Evolutionary conservation across 2,797 vertebrate genomes (phyloP).

Genomic region (Channa striata): DNA sequence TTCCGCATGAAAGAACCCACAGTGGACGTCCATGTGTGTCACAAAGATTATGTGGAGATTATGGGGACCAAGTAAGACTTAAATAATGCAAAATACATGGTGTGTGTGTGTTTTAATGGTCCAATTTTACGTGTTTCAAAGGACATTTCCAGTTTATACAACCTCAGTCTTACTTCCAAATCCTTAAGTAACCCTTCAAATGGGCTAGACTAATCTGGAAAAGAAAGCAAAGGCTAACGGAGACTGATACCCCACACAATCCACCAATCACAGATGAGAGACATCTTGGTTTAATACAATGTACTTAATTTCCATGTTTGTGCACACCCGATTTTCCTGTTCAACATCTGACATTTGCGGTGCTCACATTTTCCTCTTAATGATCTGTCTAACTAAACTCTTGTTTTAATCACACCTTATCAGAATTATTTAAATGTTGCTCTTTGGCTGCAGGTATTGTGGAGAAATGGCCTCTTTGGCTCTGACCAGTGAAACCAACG

Average conservation of each 20-base stretch:
- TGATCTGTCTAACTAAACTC: not conserved
- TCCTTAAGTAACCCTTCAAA: not conserved
- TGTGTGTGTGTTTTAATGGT: no score
- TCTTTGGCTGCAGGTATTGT: constrained; percentile 78
- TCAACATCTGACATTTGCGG: not conserved
- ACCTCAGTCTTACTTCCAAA: not conserved
- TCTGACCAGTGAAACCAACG: constrained; percentile 70
- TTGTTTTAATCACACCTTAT: not conserved
- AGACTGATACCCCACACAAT: not conserved
- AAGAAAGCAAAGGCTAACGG: not conserved
- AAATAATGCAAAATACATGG: no score
- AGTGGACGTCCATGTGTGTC: constrained; percentile 75
- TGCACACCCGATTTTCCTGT: constrained; percentile 1
- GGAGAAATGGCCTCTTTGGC: constrained; percentile 77
- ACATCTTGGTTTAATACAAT: not conserved
- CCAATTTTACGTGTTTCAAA: no score
- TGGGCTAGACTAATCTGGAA: not conserved
- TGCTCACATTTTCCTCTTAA: not conserved
- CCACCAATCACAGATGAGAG: not conserved
- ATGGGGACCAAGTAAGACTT: constrained; percentile 77
- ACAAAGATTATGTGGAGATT: constrained; percentile 85
- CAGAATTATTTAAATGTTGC: not conserved
- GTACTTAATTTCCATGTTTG: not conserved
- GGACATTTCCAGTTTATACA: not conserved
- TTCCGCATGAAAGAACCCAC: constrained; percentile 86